phyloP scores from a whole-genome alignment of 2,113 vertebrate genomes.

The Colistium nudipinnis region DNA sequence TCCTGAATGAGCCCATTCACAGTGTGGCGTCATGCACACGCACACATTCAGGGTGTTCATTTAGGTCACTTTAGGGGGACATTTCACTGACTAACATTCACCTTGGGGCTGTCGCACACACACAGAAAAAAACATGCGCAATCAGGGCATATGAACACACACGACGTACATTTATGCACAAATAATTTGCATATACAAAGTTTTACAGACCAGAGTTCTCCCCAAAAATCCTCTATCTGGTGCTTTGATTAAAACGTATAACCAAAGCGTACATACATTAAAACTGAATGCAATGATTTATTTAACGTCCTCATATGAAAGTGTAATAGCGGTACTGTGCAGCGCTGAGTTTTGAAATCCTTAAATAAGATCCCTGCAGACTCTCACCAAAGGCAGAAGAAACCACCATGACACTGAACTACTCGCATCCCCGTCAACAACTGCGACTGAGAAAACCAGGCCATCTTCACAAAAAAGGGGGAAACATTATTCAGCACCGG shows the following conservation, averaged over 20 bases:
- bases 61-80: slow-evolving; percentile 6
- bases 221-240: neutral
- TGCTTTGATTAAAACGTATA: neutral
- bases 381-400: slow-evolving; percentile 17
- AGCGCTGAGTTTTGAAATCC: neutral
- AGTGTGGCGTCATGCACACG: slow-evolving; percentile 9
- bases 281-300: neutral
- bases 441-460: slow-evolving; percentile 33
- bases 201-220: neutral
- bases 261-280: neutral
- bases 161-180: neutral
- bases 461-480: neutral
- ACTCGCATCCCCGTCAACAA: neutral
- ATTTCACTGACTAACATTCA: slow-evolving; percentile 24
- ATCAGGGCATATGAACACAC: neutral
- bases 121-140: neutral
- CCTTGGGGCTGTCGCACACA: neutral
- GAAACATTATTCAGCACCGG: neutral
- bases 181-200: neutral
- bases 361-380: slow-evolving; percentile 29
- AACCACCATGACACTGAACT: slow-evolving; percentile 6
- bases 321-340: neutral
- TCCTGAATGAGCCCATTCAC: slow-evolving; percentile 72
- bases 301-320: neutral
- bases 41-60: slow-evolving; percentile 2